Base-by-base conservation (phyloP, 2,113 vertebrate species). In the Mustela nigripes region DNA sequence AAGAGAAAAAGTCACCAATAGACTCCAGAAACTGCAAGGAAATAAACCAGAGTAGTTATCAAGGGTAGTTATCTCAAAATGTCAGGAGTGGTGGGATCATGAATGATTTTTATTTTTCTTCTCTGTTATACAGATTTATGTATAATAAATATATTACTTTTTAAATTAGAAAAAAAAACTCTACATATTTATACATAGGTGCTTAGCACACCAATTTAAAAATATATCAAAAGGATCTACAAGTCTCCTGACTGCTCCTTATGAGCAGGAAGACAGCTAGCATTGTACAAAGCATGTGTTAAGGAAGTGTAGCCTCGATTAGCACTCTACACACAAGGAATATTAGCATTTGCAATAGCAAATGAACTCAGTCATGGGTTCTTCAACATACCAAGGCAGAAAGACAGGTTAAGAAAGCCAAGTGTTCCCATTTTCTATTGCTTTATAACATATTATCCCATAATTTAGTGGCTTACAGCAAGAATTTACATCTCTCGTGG, bases 91-190 rank as follows among this genome's bases (percentile, higher is more conserved):
- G 26, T 50, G 4, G 12, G 4, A 79, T 74, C 94, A 87, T 63
- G 33, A 65, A 58, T 81, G 22, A 60, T 83, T 83, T 93, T 76
- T 21, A 89, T 60, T 96, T 97, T 81, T 92, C 81, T 96, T 88
- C 67, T 94, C 39, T 58, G 42, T 84, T 48, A 78, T 0, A 87
- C 4, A 81, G 24, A 58, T 79, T 73, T 71, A 5, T 93, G 50
- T 93, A 78, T 39, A 93, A 90, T 82, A 26, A 92, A 58, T 73
- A 82, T 80, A 92, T 80, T 74, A 90, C 7, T 73, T 50, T 93
- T 69, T n/a, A 19, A 36, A 21, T 69, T 18, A 69, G 67, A 19
- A 69, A 88, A 53, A 53, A 45, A 48, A 11, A 42, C 42, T 33
- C 0, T 7, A 39, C 12, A 12, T 11, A 76, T 80, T 86, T 67